phyloP scores from a whole-genome alignment of 1,140 invertebrate genomes.

The Brachionus asplanchnoidis region DNA sequence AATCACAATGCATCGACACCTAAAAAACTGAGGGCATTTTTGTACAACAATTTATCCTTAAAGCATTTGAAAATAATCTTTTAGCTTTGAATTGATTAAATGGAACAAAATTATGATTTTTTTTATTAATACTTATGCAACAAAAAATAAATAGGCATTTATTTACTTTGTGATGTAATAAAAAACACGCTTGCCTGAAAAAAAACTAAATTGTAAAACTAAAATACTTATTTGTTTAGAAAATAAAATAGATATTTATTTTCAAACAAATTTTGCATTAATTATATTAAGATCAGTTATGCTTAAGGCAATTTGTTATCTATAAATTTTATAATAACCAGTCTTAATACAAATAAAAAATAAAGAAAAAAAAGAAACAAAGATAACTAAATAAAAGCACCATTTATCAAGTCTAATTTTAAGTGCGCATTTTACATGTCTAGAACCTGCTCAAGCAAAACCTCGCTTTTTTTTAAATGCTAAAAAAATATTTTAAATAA shows the following conservation, averaged over 20 bases:
- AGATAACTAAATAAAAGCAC: not conserved
- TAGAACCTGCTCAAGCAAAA: not conserved
- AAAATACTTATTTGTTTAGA: not conserved
- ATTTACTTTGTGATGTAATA: not conserved
- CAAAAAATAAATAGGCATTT: not conserved
- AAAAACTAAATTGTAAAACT: not conserved
- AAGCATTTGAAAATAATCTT: not conserved
- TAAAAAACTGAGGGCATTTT: constrained; percentile 50
- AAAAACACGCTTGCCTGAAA: not conserved
- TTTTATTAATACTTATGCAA: not conserved
- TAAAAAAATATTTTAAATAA: not conserved
- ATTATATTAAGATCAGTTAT: not conserved
- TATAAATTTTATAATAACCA: not conserved
- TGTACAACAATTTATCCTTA: constrained; percentile 48
- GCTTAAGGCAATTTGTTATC: not conserved
- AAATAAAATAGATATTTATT: not conserved
- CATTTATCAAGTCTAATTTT: not conserved
- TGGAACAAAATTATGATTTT: constrained; percentile 29
- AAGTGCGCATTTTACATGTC: not conserved
- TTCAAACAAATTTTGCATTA: not conserved
- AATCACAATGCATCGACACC: constrained; percentile 43
- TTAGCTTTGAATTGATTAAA: constrained; percentile 15
- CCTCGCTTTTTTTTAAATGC: not conserved
- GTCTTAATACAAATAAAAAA: not conserved
- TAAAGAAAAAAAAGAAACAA: not conserved